phyloP scores from a whole-genome alignment of 2,888 invertebrate species.

The Drosophila kambysellisi region DNA sequence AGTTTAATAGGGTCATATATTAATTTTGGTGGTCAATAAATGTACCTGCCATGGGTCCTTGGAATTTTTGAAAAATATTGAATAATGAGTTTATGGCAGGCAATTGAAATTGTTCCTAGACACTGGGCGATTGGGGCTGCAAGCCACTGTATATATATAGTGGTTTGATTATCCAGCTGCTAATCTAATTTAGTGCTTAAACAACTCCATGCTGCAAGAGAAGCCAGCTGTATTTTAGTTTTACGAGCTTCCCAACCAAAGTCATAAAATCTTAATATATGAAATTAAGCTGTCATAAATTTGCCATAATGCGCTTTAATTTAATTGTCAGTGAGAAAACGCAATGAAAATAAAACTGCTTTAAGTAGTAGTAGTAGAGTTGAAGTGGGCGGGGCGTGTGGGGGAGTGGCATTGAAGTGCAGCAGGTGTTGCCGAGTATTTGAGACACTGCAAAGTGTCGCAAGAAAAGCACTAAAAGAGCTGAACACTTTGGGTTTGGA shows the following conservation, averaged over 20 bases:
- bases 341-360: conserved; percentile 75
- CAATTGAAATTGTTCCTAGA: no score
- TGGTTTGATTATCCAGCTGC: conserved; percentile 64
- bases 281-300: conserved; percentile 82
- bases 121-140: no score
- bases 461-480: conserved; percentile 54
- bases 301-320: conserved; percentile 80
- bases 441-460: conserved; percentile 36
- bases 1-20: no score
- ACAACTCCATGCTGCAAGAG: conserved; percentile 16
- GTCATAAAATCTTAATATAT: conserved; percentile 81
- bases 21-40: no score
- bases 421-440: conserved; percentile 56
- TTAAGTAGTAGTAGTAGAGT: conserved; percentile 20
- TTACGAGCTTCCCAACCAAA: conserved; percentile 43
- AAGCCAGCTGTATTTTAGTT: conserved; percentile 50
- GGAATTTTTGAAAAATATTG: no score
- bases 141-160: no score
- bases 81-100: no score
- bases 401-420: conserved; percentile 9
- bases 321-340: conserved; percentile 75
- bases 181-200: conserved; percentile 58
- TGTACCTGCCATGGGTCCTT: no score
- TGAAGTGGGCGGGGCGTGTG: background rate
- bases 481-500: conserved; percentile 21